Evolutionary conservation across 2,113 vertebrate genomes (phyloP), one percentile per base, ranked within the genome.

Genomic region (Ammodytes dubius): DNA sequence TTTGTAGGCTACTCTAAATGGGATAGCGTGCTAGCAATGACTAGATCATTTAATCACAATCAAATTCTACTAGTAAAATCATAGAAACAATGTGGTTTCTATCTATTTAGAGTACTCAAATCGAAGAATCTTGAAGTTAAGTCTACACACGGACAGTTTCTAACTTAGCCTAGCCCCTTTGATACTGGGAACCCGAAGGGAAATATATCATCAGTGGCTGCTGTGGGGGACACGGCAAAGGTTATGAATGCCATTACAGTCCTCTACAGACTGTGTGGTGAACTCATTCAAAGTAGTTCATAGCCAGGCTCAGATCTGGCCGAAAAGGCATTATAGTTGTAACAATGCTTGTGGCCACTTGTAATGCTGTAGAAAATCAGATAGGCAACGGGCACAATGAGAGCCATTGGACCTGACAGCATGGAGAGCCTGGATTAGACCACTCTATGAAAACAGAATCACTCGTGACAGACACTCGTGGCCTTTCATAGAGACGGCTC

Each of bases 201-300:
- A 82, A 88, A 88, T 84, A 70, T 27, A 74, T 61, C 79, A 83
- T 56, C 50, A 67, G 64, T 11, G 59, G 73, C 46, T 82, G 77
- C 77, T 76, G 61, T 10, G 45, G 70, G 77, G 87, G 79, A 88
- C 74, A 53, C n/a, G 8, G 73, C 43, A 82, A 89, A 93, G 86
- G 92, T 93, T 88, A 90, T 92, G 88, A 88, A 93, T 92, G 86
- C 90, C 83, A 92, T 94, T 91, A 88, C 77, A 78, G 77, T 82
- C 70, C 87, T 91, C 90, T 35, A 49, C 5, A 9, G 89, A 91
- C 84, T 78, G 58, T 67, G 63, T 42, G 57, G 75, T 53, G 68
- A 81, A 80, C 86, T 81, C 86, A 80, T 87, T 88, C 84, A 89
- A 76, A 87, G 75, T 63, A 86, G 82, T 86, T 89, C 84, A 83